Evolutionary conservation across 2,888 invertebrate genomes (phyloP), one percentile per base, ranked within the genome.

Genomic region (Alviniconcha strummeri): DNA sequence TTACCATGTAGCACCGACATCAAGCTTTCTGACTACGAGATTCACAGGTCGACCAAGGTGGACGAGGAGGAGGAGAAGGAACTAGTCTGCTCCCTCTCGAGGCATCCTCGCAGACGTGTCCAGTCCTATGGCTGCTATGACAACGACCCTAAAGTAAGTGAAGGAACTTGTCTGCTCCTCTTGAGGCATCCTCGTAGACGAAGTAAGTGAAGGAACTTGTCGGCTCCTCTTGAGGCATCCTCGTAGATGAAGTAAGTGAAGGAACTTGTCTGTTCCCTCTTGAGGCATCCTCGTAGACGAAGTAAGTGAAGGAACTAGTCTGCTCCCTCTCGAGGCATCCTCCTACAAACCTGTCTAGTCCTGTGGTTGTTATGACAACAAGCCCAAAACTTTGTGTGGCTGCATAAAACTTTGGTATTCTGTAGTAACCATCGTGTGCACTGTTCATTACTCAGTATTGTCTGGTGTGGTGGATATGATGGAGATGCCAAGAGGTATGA

Each of bases 1-100:
- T 85, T 84, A 64, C 78, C 81, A 36, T 90, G 90, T 87, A 84
- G 86, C 17, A 84, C 84, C 9, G 36, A 36, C 36, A 36, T 36
- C 36, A 36, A 36, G 36, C 36, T 36, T 88, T 87, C 80, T 11
- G 74, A 74, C 11, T 11, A 13, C 36, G 36, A 36, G 36, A 36
- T 36, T 36, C 36, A 36, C 36, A 36, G 36, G 36, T 86, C 88
- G 54, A 82, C 57, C 76, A 67, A 82, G n/a, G 71, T 87, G 60
- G 71, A 78, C 36, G 67, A 78, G 55, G 84, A 84, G 17, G 87
- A 87, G 60, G 87, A 86, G 79, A 81, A 84, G 69, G 57, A 64
- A 4, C 82, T 84, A 15, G 78, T 86, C 15, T 87, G 87, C 76
- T 55, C 54, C 9, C 79, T 86, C 69, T 85, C 86, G 15, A 81